Percentiles rank a stretch among this genome's conserved stretches.
Conservation (phyloP, 2,113 vertebrate genomes). For the Stegostoma tigrinum region DNA sequence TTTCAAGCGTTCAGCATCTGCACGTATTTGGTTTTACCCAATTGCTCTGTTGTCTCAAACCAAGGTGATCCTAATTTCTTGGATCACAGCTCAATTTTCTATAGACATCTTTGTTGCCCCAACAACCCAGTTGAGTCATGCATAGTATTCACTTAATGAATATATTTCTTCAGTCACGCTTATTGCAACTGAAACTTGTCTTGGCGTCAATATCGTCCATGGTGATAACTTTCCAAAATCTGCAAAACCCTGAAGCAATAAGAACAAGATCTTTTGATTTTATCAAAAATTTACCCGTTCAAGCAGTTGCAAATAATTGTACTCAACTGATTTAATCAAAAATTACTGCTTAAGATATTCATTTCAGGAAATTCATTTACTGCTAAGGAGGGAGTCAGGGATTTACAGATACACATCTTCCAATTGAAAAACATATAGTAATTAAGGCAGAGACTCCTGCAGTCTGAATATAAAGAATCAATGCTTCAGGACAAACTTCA, state of each 20-base stretch:
- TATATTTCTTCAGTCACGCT: background rate
- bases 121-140: background rate
- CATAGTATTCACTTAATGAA: background rate
- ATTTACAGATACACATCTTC: constrained; percentile 3
- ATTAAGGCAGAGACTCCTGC: background rate
- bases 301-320: constrained; percentile 15
- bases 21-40: too few species aligned
- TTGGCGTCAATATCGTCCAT: background rate
- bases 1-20: background rate
- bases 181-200: background rate
- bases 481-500: constrained; percentile 27
- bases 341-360: constrained; percentile 20
- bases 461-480: constrained; percentile 5
- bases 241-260: background rate
- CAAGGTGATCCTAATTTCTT: background rate
- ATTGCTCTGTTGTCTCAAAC: background rate
- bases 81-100: background rate
- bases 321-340: constrained; percentile 5
- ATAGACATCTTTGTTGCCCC: background rate
- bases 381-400: background rate
- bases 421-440: constrained; percentile 19
- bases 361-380: constrained; percentile 11
- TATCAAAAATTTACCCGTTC: constrained; percentile 19
- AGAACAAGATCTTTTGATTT: background rate
- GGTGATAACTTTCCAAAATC: background rate